phyloP scores from a whole-genome alignment of 2,797 vertebrate genomes.

The Macroramphosus scolopax region DNA sequence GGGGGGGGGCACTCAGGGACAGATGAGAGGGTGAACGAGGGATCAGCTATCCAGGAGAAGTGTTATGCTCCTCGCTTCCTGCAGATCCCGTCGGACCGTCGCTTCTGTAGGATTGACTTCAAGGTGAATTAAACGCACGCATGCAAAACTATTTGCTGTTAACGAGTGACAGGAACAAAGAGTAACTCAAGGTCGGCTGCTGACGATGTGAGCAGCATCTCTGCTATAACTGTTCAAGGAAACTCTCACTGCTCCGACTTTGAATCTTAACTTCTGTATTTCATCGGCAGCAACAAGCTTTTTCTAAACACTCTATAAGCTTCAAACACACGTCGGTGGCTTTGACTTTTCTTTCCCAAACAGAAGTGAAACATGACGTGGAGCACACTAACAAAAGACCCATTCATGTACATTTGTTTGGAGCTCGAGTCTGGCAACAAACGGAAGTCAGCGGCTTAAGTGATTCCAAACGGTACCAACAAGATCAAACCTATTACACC shows the following conservation, averaged over 20 bases:
- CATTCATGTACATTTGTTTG: slow-evolving; percentile 37
- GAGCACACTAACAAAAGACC: slow-evolving; percentile 28
- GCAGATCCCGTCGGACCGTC: slow-evolving; percentile 87
- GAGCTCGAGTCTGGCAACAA: slow-evolving; percentile 12
- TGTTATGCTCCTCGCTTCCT: slow-evolving; percentile 92
- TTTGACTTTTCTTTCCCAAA: neutral
- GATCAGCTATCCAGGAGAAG: slow-evolving; percentile 90
- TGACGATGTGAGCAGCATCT: too few relatives aligned
- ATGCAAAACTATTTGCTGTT: too few relatives aligned
- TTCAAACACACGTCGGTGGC: slow-evolving; percentile 6
- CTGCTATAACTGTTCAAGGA: too few relatives aligned
- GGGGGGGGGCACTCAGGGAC: slow-evolving; percentile 85
- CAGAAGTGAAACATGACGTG: slow-evolving; percentile 10
- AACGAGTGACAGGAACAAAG: too few relatives aligned
- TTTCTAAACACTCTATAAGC: too few relatives aligned
- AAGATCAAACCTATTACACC: slow-evolving; percentile 9
- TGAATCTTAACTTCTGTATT: too few relatives aligned
- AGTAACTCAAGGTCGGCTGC: too few relatives aligned
- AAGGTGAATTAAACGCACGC: slow-evolving; percentile 76
- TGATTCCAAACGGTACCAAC: slow-evolving; percentile 37
- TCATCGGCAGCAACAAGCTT: too few relatives aligned
- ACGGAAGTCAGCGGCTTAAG: slow-evolving; percentile 28
- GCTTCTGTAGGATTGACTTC: slow-evolving; percentile 94
- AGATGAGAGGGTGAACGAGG: slow-evolving; percentile 76
- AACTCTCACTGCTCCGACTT: too few relatives aligned